Evolutionary conservation across 1,140 invertebrate species (phyloP), one percentile per base, ranked within the genome.

Genomic region (Drosophila melanica): DNA sequence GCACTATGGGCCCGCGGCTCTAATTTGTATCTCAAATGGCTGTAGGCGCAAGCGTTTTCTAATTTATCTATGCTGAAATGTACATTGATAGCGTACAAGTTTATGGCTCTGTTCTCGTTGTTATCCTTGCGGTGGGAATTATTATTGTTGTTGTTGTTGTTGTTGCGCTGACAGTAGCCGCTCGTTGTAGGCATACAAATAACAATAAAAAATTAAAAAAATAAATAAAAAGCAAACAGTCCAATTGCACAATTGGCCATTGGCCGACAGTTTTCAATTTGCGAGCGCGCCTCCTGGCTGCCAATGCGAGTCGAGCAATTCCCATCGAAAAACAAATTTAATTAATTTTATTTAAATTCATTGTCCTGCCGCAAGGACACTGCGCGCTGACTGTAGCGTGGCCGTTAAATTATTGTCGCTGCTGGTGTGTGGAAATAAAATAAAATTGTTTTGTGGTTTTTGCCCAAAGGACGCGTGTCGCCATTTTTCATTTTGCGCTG

Each of bases 401-500:
- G 30, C 64, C 35, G 44, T 73, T 73, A 60, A 73, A 67, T 73
- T 67, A 73, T 60, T 23, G 57, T 50, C 50, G 58, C 51, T 50
- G 45, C 70, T 75, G 72, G 20, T 62, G 65, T 82, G 74, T 85
- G 51, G 30, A 72, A 82, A 80, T 78, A 67, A 84, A 80, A 80
- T 75, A 54, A 80, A 77, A 89, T 89, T 82, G 77, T 80, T 84
- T 89, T 89, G 84, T 68, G 84, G 84, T 86, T 89, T 87, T 75
- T 30, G 59, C 80, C 76, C 80, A 82, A 69, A 71, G 77, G 81
- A 74, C 73, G 77, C 77, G 77, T 78, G 84, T 71, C 67, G 58
- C 69, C 57, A 80, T 82, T 78, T 89, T 87, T 82, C 75, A 70
- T 77, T 68, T 57, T 20, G 62, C 57, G 55, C 44, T 27, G 7